These are phyloP conservation scores for Hydriomena furcata DNA, from an alignment of 2,888 invertebrate species.

Conservation along the genomic window DNA sequence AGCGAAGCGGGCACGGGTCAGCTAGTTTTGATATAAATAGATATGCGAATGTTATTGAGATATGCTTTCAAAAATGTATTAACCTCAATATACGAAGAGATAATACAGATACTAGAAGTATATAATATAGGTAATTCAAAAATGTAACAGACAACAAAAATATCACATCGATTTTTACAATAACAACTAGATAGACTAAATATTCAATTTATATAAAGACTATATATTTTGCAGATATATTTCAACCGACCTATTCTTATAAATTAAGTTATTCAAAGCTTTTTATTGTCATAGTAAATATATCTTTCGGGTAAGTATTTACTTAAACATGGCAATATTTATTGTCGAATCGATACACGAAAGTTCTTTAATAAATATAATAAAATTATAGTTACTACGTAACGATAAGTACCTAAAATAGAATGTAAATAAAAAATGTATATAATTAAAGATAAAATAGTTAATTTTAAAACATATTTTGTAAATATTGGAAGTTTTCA, in stretches of 20 bases:
- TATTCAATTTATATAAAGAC: too few species aligned
- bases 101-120: slow-evolving; percentile 2
- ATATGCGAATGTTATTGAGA: background rate
- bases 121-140: slow-evolving; percentile 34
- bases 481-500: slow-evolving; percentile 2
- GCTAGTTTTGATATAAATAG: too few species aligned
- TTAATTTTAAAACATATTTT: slow-evolving; percentile 2
- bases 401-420: too few species aligned
- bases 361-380: slow-evolving; percentile 1
- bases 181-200: slow-evolving; percentile 22
- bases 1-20: too few species aligned
- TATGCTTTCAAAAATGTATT: background rate
- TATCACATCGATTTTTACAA: slow-evolving; percentile 56
- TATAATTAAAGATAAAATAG: too few species aligned
- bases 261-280: slow-evolving; percentile 7
- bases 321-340: background rate
- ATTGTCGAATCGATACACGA: slow-evolving; percentile 3
- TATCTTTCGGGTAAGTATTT: background rate
- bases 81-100: too few species aligned
- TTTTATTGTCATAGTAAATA: slow-evolving; percentile 11
- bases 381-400: too few species aligned
- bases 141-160: slow-evolving; percentile 49
- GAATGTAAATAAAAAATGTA: too few species aligned
- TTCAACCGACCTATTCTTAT: slow-evolving; percentile 6
- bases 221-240: too few species aligned